Percentiles rank a stretch among this genome's conserved stretches.
Evolutionary conservation across 2,797 vertebrate genomes (phyloP).

Genomic region (Acipenser transmontanus): DNA sequence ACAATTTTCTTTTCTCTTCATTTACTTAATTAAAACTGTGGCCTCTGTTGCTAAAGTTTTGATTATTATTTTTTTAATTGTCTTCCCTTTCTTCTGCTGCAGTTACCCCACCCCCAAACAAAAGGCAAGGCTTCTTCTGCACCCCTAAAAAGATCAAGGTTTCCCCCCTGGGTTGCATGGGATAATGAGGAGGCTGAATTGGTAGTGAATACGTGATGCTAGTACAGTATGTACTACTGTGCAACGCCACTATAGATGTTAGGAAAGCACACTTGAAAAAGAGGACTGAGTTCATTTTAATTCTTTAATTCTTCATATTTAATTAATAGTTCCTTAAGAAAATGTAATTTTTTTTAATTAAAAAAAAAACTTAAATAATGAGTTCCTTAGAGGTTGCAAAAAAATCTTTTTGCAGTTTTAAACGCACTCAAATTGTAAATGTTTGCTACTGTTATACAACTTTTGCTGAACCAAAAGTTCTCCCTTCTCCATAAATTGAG

Average conservation of each 20-base stretch:
- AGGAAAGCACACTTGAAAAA: conserved; percentile 25
- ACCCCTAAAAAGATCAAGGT: conserved; percentile 30
- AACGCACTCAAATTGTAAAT: conserved; percentile 34
- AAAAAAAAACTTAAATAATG: conserved; percentile 48
- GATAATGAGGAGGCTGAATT: not conserved
- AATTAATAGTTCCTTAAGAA: conserved; percentile 44
- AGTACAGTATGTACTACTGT: not conserved
- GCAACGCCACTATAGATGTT: conserved; percentile 20
- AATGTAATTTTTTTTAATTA: conserved; percentile 44
- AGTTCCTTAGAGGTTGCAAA: conserved; percentile 58
- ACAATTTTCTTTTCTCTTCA: conserved; percentile 50
- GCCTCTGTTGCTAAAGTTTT: conserved; percentile 54
- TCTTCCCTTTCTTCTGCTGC: conserved; percentile 41
- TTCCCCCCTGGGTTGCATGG: not conserved
- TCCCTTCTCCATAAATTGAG: conserved; percentile 44
- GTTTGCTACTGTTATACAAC: conserved; percentile 43
- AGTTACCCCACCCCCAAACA: conserved; percentile 41
- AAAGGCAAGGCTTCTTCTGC: conserved; percentile 27
- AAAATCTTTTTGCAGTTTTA: conserved; percentile 42
- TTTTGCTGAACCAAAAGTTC: conserved; percentile 40
- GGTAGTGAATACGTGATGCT: not conserved
- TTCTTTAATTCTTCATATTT: conserved; percentile 58
- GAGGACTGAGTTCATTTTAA: conserved; percentile 34
- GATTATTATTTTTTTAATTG: conserved; percentile 26
- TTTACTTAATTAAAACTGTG: conserved; percentile 60